Evolutionary conservation across 2,888 invertebrate genomes (phyloP).

Genomic region (Girardia tigrina): DNA sequence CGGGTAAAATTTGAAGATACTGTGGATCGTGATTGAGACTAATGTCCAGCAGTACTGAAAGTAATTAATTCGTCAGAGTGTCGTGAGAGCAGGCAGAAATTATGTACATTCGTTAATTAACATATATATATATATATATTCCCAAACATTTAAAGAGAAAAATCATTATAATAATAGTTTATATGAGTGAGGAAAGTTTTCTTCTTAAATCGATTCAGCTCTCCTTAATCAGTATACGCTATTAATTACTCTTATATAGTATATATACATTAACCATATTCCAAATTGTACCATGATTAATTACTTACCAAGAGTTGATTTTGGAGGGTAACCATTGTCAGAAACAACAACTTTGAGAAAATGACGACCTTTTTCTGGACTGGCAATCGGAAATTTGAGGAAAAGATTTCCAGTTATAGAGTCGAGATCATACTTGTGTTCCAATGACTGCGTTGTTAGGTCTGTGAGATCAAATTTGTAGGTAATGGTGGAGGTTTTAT

Average conservation of each 20-base stretch:
- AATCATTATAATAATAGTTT: no score
- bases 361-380: neutral
- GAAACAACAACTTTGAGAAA: neutral
- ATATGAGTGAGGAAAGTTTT: no score
- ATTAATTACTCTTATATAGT: no score
- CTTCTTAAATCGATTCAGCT: no score
- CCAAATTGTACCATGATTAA: neutral
- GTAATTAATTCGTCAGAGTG: no score
- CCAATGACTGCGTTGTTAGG: neutral
- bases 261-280: no score
- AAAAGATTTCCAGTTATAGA: neutral
- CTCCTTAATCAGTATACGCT: no score
- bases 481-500: constrained; percentile 9
- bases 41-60: neutral
- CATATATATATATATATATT: no score
- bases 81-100: no score
- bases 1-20: neutral
- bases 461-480: neutral
- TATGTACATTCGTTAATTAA: no score
- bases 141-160: no score
- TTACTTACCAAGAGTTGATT: neutral
- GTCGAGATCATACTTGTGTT: neutral
- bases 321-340: neutral
- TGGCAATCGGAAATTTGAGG: neutral
- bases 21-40: neutral